These are phyloP conservation scores for Micoletzkya japonica DNA, from an alignment of 2,888 invertebrate genomes.

Conservation along the genomic window DNA sequence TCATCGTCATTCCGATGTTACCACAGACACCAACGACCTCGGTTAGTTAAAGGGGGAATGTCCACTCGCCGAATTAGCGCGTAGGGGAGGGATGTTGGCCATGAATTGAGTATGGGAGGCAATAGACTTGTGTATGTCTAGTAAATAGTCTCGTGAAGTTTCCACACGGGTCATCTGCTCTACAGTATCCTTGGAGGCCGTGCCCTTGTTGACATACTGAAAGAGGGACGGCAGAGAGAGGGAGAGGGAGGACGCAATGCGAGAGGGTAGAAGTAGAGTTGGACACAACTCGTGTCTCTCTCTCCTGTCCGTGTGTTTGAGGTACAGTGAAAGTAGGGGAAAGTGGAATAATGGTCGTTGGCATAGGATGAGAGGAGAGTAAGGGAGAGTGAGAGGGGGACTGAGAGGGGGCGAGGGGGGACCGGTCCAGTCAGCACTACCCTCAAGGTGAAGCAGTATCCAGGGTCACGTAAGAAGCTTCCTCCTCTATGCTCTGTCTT, in stretches of 20 bases:
- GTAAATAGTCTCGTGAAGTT: no score
- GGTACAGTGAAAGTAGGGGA: background rate
- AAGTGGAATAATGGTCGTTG: background rate
- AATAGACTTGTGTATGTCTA: no score
- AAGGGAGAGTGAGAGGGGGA: background rate
- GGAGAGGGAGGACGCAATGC: constrained; percentile 26
- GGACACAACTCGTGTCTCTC: constrained; percentile 5
- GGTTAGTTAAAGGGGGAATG: constrained; percentile 30
- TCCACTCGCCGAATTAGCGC: no score
- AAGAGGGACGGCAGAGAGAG: constrained; percentile 20
- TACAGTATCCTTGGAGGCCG: no score
- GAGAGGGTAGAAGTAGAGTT: background rate
- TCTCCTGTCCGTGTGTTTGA: background rate
- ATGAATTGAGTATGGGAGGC: no score
- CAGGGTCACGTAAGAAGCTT: background rate
- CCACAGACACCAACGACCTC: constrained; percentile 50
- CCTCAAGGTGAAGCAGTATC: background rate
- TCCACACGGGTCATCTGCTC: no score
- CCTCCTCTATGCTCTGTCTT: background rate
- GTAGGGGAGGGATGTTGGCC: no score
- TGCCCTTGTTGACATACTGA: constrained; percentile 5
- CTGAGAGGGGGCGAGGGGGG: background rate
- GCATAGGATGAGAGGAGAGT: background rate
- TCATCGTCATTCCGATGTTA: constrained; percentile 39
- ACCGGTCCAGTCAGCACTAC: background rate